Evolutionary conservation across 37 sponge, comb jelly and placozoan genomes (phyloP).

Genomic region (Cliona cf. orientalis): DNA sequence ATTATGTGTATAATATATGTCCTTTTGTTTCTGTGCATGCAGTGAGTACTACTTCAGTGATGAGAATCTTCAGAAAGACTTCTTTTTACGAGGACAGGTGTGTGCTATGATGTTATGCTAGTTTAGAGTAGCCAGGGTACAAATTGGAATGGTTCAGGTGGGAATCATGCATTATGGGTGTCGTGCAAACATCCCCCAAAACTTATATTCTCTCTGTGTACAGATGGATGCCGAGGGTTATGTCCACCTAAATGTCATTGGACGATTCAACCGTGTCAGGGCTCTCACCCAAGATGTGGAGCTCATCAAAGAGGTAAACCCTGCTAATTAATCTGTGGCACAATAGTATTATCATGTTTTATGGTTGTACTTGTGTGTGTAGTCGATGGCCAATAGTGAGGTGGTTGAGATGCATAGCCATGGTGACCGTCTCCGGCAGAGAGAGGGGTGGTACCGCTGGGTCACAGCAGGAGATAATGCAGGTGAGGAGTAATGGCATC

Average conservation of each 20-base stretch:
- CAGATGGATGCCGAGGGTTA: conserved; percentile 97
- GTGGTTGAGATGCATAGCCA: conserved; percentile 18
- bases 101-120: conserved; percentile 8
- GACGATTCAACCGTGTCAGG: conserved; percentile 89
- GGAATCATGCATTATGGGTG: too few species aligned
- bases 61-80: conserved; percentile 94
- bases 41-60: conserved; percentile 99
- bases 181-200: too few species aligned
- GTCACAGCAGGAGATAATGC: conserved; percentile 15
- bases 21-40: conserved; percentile 17
- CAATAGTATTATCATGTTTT: background rate
- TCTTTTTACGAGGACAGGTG: conserved; percentile 90
- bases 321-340: too few species aligned
- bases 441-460: conserved; percentile 84
- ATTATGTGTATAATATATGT: background rate
- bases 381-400: conserved; percentile 29
- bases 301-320: conserved; percentile 80
- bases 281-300: conserved; percentile 79
- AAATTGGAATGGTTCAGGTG: too few species aligned
- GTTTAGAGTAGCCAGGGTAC: too few species aligned
- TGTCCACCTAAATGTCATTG: conserved; percentile 84
- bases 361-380: background rate
- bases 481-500: background rate
- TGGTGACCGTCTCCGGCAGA: conserved; percentile 69
- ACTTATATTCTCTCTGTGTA: conserved; percentile 4